A percentile compares a stretch with the other conserved stretches of the same genome.
Evolutionary conservation across 2,113 vertebrate species (phyloP).

Genomic region (Malurus alboscapulatus): DNA sequence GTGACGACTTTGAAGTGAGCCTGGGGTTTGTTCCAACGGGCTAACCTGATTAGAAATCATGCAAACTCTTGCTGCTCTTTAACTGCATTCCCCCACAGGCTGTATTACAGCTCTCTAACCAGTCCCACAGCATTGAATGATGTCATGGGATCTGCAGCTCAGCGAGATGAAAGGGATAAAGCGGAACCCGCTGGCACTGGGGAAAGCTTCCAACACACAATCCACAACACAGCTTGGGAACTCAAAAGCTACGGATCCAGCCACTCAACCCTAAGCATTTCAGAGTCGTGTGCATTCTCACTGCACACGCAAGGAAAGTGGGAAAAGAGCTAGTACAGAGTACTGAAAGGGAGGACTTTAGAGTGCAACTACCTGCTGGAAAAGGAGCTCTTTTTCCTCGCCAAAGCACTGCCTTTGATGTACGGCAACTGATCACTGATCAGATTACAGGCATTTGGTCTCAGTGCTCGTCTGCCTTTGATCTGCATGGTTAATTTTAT

Average conservation of each 20-base stretch:
- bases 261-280: constrained; percentile 48
- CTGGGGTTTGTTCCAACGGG: constrained; percentile 39
- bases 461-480: constrained; percentile 84
- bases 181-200: constrained; percentile 80
- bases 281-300: constrained; percentile 25
- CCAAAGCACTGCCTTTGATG: constrained; percentile 82
- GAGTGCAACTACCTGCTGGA: constrained; percentile 64
- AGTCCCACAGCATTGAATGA: constrained; percentile 78
- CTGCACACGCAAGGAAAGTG: not conserved
- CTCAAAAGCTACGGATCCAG: constrained; percentile 64
- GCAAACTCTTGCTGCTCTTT: constrained; percentile 60
- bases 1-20: constrained; percentile 33
- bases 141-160: constrained; percentile 84
- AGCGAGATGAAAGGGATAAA: constrained; percentile 81
- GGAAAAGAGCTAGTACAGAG: not conserved
- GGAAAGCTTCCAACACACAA: constrained; percentile 74
- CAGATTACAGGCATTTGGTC: constrained; percentile 88
- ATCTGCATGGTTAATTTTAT: constrained; percentile 83
- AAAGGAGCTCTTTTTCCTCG: constrained; percentile 58
- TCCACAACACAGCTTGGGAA: constrained; percentile 72
- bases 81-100: constrained; percentile 73
- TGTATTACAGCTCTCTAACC: constrained; percentile 72
- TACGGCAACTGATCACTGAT: constrained; percentile 83
- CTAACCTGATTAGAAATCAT: constrained; percentile 65
- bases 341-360: constrained; percentile 31